Conservation (phyloP, 1,140 invertebrate genomes). For the Argopecten irradians region DNA sequence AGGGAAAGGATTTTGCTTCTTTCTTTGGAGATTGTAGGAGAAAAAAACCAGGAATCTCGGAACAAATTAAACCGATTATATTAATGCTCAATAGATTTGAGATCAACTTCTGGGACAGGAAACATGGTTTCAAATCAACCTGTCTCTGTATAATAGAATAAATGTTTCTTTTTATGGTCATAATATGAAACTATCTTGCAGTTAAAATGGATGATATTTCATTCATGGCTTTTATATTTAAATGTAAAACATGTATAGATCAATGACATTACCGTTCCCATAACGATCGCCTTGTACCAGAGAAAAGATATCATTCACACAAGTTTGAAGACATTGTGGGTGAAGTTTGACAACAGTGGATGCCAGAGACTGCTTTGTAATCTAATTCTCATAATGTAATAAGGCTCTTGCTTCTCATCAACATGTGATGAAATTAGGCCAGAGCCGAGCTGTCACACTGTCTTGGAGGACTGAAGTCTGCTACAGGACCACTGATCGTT, state of each 20-base stretch:
- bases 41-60: no score
- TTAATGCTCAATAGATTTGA: no score
- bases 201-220: not conserved
- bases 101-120: not conserved
- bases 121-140: not conserved
- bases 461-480: not conserved
- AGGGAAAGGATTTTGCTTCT: no score
- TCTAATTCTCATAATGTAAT: not conserved
- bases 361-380: not conserved
- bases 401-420: not conserved
- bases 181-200: not conserved
- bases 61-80: no score
- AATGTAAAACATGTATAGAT: not conserved
- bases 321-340: not conserved
- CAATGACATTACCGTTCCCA: not conserved
- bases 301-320: not conserved
- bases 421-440: not conserved
- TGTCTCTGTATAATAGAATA: not conserved
- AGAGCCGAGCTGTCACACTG: not conserved
- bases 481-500: no score
- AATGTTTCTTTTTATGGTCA: not conserved
- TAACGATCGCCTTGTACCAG: not conserved
- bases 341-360: not conserved
- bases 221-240: not conserved
- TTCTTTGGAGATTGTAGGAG: no score